Base-by-base conservation (phyloP, 2,797 vertebrate species). In the Premnoplex brunnescens region DNA sequence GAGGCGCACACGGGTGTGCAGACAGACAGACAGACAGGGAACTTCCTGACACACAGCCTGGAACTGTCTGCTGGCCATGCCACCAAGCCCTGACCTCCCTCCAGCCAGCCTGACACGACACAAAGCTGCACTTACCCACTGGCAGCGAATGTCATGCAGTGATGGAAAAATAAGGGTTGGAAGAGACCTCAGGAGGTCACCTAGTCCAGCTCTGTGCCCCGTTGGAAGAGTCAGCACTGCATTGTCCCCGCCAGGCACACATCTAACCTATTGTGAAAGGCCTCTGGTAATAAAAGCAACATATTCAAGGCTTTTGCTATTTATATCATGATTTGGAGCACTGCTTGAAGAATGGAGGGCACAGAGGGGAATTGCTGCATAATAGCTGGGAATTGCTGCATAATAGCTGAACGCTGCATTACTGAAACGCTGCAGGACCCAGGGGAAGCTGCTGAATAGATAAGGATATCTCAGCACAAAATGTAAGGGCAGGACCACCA, bases 111-210 rank as follows among this genome's bases (percentile, higher is more conserved):
- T 78, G 92, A 95, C 6, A n/a, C 85, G 76, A 93, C 88, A 92
- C 91, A 92, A 94, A 96, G 88, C 80, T 74, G 69, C 73, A 34
- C 91, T 94, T 81, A 68, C 91, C 18, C 88, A 74, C 85, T 8
- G 37, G 37, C 74, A 67, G 74, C 1, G 1, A 68, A 62, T 8
- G 24, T 95, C 90, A 93, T 0, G 0, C 51, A 28, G 91, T 0
- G 8, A 78, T 2, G 3, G 77, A 79, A 95, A 95, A 87, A 85
- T 66, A 75, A 78, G 84, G 80, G 88, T 3, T 93, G 80, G 88
- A 56, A 87, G 55, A 95, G 85, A 69, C 80, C 69, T 91, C 8
- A 0, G 62, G 58, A 95, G 85, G 93, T 93, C 89, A 91, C 32
- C 80, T 54, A 55, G 66, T 83, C 85, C 52, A 78, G 82, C 62